Evolutionary conservation across 2,797 vertebrate genomes (phyloP).

Genomic region (Eulemur mongoz): DNA sequence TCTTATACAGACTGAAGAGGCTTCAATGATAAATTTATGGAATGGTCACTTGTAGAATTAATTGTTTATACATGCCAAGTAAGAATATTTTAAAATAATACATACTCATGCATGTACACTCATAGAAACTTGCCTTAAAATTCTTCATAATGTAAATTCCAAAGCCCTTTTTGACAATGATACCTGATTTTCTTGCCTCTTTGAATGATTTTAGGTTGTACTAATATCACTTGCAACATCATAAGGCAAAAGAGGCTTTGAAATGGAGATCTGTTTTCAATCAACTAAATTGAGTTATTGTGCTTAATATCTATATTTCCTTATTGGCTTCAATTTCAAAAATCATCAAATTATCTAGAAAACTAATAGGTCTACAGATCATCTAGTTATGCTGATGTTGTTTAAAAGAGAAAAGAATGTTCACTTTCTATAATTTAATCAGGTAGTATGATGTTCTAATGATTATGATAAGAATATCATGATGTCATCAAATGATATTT

Average conservation of each 20-base stretch:
- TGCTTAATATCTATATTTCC: background rate
- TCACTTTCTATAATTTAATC: background rate
- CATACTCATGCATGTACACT: accelerated
- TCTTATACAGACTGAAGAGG: slow-evolving; percentile 38
- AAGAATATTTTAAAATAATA: slow-evolving; percentile 1
- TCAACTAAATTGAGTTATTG: background rate
- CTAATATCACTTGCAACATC: background rate
- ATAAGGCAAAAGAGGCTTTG: background rate
- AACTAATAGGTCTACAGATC: background rate
- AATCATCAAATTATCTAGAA: background rate
- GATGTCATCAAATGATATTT: background rate
- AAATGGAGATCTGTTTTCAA: background rate
- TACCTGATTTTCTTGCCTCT: background rate
- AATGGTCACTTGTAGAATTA: background rate
- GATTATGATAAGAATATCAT: background rate
- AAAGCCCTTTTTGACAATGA: background rate
- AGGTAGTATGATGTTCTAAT: background rate
- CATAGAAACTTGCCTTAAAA: background rate
- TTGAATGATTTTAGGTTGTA: background rate
- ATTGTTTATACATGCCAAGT: slow-evolving; percentile 35
- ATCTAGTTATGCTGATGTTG: background rate
- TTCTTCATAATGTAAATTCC: background rate
- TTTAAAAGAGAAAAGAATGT: background rate
- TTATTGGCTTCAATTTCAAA: background rate
- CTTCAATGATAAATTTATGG: slow-evolving; percentile 41